These are phyloP conservation scores for Solenodon paradoxus DNA, from an alignment of 2,113 vertebrate species.

Conservation along the genomic window DNA sequence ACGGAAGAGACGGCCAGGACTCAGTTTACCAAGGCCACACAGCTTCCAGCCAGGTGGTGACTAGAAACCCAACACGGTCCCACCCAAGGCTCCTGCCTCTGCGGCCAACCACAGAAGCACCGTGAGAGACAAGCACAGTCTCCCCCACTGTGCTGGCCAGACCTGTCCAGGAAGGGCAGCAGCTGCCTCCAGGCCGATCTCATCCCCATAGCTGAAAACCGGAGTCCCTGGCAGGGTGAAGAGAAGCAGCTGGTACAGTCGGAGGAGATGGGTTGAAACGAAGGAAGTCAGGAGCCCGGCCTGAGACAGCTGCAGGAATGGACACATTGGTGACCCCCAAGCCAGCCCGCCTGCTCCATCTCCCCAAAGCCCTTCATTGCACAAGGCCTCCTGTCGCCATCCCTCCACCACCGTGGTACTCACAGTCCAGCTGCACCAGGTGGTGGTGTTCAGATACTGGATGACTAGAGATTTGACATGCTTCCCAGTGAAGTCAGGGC, in stretches of 20 bases:
- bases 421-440: conserved; percentile 78
- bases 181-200: conserved; percentile 84
- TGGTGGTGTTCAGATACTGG: conserved; percentile 36
- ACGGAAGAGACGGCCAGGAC: neutral
- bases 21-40: neutral
- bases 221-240: conserved; percentile 91
- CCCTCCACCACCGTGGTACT: neutral
- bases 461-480: neutral
- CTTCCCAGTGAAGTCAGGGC: accelerated
- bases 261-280: conserved; percentile 71
- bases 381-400: neutral
- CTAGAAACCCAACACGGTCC: neutral
- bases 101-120: neutral
- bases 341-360: neutral
- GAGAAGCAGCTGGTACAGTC: conserved; percentile 87
- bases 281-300: conserved; percentile 70
- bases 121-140: accelerated
- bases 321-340: neutral
- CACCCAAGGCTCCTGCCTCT: neutral
- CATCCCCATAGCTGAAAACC: conserved; percentile 89
- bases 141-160: neutral
- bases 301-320: conserved; percentile 62
- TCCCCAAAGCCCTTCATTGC: neutral
- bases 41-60: accelerated
- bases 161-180: conserved; percentile 69